These are phyloP conservation scores for Heliangelus exortis DNA, from an alignment of 2,797 vertebrate species.

Conservation along the genomic window DNA sequence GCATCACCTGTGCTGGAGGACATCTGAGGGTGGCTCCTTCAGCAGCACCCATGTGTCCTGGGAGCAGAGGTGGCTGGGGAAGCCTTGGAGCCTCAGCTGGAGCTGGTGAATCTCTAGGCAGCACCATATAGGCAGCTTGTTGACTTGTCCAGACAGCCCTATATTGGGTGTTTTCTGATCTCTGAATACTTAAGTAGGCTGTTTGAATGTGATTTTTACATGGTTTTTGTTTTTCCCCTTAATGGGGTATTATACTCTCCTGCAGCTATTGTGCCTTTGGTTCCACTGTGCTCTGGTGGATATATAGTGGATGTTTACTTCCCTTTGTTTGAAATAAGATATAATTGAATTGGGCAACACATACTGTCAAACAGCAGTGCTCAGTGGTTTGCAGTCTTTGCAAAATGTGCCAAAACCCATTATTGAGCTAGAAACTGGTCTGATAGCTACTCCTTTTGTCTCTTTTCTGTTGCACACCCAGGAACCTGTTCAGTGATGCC, in stretches of 20 bases:
- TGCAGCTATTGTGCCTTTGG: slow-evolving; percentile 19
- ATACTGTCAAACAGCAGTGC: not conserved
- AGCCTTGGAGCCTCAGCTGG: not conserved
- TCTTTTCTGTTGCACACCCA: not conserved
- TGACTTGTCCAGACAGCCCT: not conserved
- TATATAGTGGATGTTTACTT: slow-evolving; percentile 8
- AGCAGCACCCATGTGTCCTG: not conserved
- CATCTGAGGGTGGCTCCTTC: not conserved
- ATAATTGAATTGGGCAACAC: not conserved
- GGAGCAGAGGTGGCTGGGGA: not conserved
- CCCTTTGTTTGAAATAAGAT: slow-evolving; percentile 49
- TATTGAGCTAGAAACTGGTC: not conserved
- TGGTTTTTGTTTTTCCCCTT: not conserved
- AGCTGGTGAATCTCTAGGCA: not conserved
- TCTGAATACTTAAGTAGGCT: not conserved
- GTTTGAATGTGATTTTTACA: slow-evolving; percentile 4
- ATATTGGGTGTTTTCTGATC: not conserved
- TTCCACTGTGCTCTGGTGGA: not conserved
- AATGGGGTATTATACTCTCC: not conserved
- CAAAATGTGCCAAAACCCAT: slow-evolving; percentile 13
- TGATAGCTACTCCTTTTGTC: not conserved
- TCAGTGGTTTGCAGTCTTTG: not conserved
- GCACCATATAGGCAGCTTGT: not conserved
- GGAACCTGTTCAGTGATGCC: not conserved
- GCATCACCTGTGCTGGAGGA: not conserved